Evolutionary conservation across 2,888 invertebrate species (phyloP), one percentile per base, ranked within the genome.

Genomic region (Dasysyrphus tricinctus): DNA sequence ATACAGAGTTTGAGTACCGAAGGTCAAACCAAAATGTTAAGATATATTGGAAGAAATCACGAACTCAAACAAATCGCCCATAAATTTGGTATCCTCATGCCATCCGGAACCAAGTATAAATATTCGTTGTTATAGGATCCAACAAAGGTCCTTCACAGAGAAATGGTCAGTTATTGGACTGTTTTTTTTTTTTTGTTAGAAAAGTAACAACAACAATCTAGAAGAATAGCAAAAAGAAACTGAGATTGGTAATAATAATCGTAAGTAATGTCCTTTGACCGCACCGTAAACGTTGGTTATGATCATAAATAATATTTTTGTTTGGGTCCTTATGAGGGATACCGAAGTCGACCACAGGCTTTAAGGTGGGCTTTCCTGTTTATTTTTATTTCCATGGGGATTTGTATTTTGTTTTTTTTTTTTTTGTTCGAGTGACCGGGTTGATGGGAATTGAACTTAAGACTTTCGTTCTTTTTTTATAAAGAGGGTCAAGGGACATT

Each of bases 231-330:
- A 76, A 76, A 76, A 72, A 44, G 19, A 69, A 69, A 57, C 24
- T 34, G 54, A 83, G 69, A 83, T 83, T 79, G 83, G 79, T 79
- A 79, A 83, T 83, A 83, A 83, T 83, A 83, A 83, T 83, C 79
- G 79, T 83, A 83, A 83, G 83, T 83, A 79, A 83, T 75, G 83
- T 79, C 73, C 67, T 70, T 70, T 74, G 79, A 83, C 83, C 79
- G 79, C 79, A 83, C 83, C 83, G 69, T 79, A 83, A 83, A 83
- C 70, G 83, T 79, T 56, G 83, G 83, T 83, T 83, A 83, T 79
- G 83, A 79, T 70, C 83, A 67, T 83, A 83, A 83, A 83, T 83
- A 83, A 83, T 83, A 70, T 57, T 69, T 57, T 39, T 61, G 24
- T 42, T 42, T 6, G 29, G 47, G 56, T 73, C 73, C 69, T 78